These are phyloP conservation scores for Dicycla oo DNA, from an alignment of 2,888 invertebrate species.

Conservation along the genomic window DNA sequence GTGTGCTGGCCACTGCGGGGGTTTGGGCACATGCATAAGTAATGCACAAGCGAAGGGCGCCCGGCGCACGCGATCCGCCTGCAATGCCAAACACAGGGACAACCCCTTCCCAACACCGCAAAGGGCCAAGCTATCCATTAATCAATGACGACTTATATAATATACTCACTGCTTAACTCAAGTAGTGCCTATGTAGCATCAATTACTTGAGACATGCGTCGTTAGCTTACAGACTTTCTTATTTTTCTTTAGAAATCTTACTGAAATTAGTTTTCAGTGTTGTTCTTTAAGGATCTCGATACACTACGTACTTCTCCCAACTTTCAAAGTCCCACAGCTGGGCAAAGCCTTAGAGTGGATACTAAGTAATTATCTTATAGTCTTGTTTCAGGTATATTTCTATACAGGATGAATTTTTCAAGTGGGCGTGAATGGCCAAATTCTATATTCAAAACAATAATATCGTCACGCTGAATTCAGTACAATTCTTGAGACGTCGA, in stretches of 20 bases:
- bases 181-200: conserved; percentile 45
- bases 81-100: conserved; percentile 78
- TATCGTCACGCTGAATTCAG: no score
- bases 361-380: not conserved
- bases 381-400: conserved; percentile 3
- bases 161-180: conserved; percentile 60
- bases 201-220: conserved; percentile 39
- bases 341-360: not conserved
- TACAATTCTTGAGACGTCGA: no score
- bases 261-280: not conserved
- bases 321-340: not conserved
- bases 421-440: no score
- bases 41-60: conserved; percentile 87
- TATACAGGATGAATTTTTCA: not conserved
- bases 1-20: conserved; percentile 68
- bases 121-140: conserved; percentile 80
- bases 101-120: conserved; percentile 75
- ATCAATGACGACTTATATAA: conserved; percentile 79
- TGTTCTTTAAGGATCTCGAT: not conserved
- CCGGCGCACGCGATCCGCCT: conserved; percentile 84
- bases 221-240: not conserved
- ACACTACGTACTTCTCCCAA: not conserved
- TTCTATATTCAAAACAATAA: no score
- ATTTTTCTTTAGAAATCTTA: not conserved
- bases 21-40: conserved; percentile 86